Evolutionary conservation across 2,888 invertebrate species (phyloP).

Genomic region (Listrodromus nycthemerus): DNA sequence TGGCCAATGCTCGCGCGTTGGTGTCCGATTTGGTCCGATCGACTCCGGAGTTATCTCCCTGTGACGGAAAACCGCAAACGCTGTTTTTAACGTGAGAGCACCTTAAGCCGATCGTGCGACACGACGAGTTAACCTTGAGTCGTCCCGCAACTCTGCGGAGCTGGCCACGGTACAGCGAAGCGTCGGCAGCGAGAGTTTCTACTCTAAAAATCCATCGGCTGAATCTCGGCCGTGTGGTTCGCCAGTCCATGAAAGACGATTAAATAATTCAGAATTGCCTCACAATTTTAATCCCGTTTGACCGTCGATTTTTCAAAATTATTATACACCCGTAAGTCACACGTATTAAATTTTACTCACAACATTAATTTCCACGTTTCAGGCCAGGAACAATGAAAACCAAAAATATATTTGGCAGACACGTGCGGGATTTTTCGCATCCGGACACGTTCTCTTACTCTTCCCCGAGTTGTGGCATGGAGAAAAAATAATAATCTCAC

Average conservation of each 20-base stretch:
- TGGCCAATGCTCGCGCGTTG: too few relatives aligned
- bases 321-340: not conserved
- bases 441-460: constrained; percentile 1
- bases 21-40: too few relatives aligned
- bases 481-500: not conserved
- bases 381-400: not conserved
- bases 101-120: constrained; percentile 17
- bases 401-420: constrained; percentile 2
- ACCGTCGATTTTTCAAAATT: too few relatives aligned
- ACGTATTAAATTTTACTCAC: not conserved
- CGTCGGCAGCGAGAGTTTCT: not conserved
- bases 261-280: too few relatives aligned
- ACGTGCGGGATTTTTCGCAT: not conserved
- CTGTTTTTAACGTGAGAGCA: too few relatives aligned
- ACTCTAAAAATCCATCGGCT: not conserved
- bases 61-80: too few relatives aligned
- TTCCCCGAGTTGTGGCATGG: not conserved
- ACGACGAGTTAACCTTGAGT: constrained; percentile 36
- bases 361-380: not conserved
- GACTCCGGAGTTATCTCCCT: too few relatives aligned
- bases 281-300: too few relatives aligned
- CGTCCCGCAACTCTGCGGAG: not conserved
- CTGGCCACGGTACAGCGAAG: not conserved
- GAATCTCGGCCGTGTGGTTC: not conserved
- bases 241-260: too few relatives aligned